Evolutionary conservation across 2,113 vertebrate genomes (phyloP).

Genomic region (Dromaius novaehollandiae): DNA sequence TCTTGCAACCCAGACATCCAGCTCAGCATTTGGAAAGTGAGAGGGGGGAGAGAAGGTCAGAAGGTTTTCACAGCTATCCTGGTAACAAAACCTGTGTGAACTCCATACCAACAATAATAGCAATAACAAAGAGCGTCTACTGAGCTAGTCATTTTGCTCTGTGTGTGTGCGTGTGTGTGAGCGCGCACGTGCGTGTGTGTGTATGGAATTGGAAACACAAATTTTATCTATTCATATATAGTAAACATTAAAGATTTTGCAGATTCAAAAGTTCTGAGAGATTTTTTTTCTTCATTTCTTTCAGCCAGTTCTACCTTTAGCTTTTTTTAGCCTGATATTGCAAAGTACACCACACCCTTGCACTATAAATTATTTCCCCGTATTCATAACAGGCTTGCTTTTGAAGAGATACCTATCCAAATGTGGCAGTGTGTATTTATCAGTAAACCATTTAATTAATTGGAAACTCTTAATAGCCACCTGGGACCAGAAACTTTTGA

Average conservation of each 20-base stretch:
- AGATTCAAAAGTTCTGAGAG: not conserved
- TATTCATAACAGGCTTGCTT: not conserved
- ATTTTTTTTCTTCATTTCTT: not conserved
- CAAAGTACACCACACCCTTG: not conserved
- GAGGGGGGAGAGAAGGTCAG: not conserved
- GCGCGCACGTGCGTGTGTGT: not conserved
- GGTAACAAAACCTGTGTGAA: not conserved
- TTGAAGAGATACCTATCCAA: slow-evolving; percentile 6
- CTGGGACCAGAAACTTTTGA: not conserved
- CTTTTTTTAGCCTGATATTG: not conserved
- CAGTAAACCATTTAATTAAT: not conserved
- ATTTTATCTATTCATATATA: not conserved
- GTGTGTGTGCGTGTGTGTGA: not conserved
- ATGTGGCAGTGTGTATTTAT: not conserved
- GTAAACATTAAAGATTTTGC: not conserved
- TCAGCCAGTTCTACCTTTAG: not conserved
- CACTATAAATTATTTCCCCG: not conserved
- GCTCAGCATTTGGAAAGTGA: not conserved
- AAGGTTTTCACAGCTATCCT: not conserved
- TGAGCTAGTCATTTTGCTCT: not conserved
- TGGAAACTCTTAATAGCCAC: not conserved
- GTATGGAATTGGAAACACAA: not conserved
- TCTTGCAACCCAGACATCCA: not conserved
- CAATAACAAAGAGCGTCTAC: not conserved
- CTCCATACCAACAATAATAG: not conserved